Percentiles rank a stretch among this genome's conserved stretches.
Evolutionary conservation across 2,113 vertebrate species (phyloP).

Genomic region (Sebastes schlegelii): DNA sequence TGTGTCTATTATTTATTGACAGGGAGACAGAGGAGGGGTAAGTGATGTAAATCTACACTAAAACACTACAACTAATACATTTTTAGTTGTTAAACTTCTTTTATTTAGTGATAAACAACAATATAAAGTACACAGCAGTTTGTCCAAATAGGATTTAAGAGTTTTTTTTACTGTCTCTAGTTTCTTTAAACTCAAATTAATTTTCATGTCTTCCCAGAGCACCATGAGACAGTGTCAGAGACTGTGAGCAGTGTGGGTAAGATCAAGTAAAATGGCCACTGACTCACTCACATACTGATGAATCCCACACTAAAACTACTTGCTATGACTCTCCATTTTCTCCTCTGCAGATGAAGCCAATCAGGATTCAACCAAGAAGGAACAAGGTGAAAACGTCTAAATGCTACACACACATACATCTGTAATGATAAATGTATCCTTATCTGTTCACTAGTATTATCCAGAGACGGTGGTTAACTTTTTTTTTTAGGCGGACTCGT

Average conservation of each 20-base stretch:
- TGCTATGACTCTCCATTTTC: slow-evolving; percentile 3
- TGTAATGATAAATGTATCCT: not conserved
- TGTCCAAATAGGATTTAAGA: not conserved
- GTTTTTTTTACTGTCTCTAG: not conserved
- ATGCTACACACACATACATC: not conserved
- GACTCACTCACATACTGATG: not conserved
- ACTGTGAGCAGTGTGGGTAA: slow-evolving; percentile 60
- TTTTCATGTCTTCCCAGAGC: slow-evolving; percentile 51
- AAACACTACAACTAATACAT: not conserved
- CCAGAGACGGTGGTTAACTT: not conserved
- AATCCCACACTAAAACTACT: not conserved
- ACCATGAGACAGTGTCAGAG: slow-evolving; percentile 43
- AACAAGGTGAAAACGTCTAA: slow-evolving; percentile 55
- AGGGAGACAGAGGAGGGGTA: slow-evolving; percentile 65
- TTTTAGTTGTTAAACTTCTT: not conserved
- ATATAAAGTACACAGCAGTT: not conserved
- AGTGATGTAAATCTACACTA: slow-evolving; percentile 23
- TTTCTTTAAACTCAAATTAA: not conserved
- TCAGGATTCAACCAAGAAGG: slow-evolving; percentile 45
- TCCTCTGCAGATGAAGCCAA: slow-evolving; percentile 54
- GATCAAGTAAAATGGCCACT: slow-evolving; percentile 11
- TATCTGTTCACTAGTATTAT: slow-evolving; percentile 2
- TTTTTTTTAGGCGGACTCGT: slow-evolving; percentile 18
- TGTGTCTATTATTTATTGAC: slow-evolving; percentile 21
- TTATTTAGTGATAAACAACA: slow-evolving; percentile 1